Evolutionary conservation across 2,888 invertebrate genomes (phyloP).

Genomic region (Athrips mouffetella): DNA sequence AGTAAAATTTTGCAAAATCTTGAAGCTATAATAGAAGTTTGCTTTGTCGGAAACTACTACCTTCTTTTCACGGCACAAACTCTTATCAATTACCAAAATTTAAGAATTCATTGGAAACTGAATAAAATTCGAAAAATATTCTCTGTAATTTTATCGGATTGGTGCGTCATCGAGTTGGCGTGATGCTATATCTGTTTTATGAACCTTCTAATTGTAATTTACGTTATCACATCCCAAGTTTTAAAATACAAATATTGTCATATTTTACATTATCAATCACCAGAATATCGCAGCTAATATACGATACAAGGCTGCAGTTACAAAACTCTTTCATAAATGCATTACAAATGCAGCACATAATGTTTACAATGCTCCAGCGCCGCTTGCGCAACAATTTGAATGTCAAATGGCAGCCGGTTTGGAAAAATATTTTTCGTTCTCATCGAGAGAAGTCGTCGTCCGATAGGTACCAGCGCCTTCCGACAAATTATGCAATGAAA

Average conservation of each 20-base stretch:
- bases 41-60: no score
- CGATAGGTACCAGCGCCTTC: slow-evolving; percentile 45
- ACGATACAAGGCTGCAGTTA: slow-evolving; percentile 36
- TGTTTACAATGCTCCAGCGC: slow-evolving; percentile 27
- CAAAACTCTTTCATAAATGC: slow-evolving; percentile 45
- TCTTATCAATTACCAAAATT: no score
- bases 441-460: slow-evolving; percentile 47
- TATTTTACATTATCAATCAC: background rate
- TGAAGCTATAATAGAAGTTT: no score
- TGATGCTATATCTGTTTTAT: slow-evolving; percentile 7
- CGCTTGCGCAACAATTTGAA: slow-evolving; percentile 60
- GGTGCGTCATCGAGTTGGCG: slow-evolving; percentile 12
- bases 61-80: no score
- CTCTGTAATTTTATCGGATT: slow-evolving; percentile 10
- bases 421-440: slow-evolving; percentile 53
- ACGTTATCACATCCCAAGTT: slow-evolving; percentile 1
- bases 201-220: slow-evolving; percentile 12
- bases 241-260: background rate
- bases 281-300: slow-evolving; percentile 2
- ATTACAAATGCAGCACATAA: slow-evolving; percentile 42
- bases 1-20: no score
- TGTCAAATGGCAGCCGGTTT: slow-evolving; percentile 50
- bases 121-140: no score
- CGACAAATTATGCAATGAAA: slow-evolving; percentile 59
- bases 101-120: no score